Base-by-base conservation (phyloP, 2,888 invertebrate species). In the Endotricha flammealis region DNA sequence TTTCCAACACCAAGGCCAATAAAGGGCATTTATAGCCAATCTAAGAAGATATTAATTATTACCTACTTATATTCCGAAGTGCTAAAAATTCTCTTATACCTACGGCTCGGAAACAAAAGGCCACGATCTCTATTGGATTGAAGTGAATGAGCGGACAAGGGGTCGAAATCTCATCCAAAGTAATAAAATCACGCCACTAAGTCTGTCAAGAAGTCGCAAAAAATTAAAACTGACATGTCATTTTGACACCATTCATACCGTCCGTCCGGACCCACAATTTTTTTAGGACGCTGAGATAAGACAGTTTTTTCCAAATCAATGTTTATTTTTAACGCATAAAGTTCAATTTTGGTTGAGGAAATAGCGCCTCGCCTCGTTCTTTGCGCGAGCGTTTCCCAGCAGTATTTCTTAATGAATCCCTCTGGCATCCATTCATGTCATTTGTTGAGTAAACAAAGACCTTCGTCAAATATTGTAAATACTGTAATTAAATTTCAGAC, bases 171-270 rank as follows among this genome's bases (percentile, higher is more conserved):
- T n/a, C 32, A 35, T 33, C 29, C 32, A 20, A 28, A 34, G 36
- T 37, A 37, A 41, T 51, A 59, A 42, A 41, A 46, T 42, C 44
- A 47, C 56, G 58, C 59, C 63, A 58, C 44, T 41, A 48, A 42
- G 59, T 64, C 65, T 66, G 57, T 57, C 58, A 62, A 58, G 65
- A 66, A 61, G 48, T 53, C 54, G 72, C 77, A 75, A 80, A 82
- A 80, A 81, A 72, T 59, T 46, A 46, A 63, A 75, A 73, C 64
- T 73, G 70, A 65, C 79, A 72, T 74, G 81, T 82, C 82, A 81
- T 75, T 75, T 78, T 83, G 83, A 82, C 82, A 82, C 78, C 81
- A 83, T 82, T 81, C 82, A 81, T 76, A 55, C 76, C 66, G 68
- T 58, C 68, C 69, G 73, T 65, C 70, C 70, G 73, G 72, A 64